Evolutionary conservation across 2,797 vertebrate genomes (phyloP), one percentile per base, ranked within the genome.

Genomic region (Sandelia bainsii): DNA sequence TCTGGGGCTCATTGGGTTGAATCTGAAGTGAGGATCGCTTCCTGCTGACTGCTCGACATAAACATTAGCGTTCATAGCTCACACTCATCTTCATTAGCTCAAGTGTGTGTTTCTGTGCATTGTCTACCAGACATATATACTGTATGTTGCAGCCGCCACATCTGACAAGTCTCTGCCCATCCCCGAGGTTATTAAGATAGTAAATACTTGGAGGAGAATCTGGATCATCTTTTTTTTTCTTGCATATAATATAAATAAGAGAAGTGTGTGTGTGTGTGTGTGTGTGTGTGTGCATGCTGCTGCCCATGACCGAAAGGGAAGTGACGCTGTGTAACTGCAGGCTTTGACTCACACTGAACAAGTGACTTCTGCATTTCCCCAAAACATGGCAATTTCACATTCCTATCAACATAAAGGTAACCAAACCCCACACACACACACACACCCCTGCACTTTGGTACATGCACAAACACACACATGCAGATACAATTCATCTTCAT

Each of bases 401-500:
- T 87, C 62, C 66, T 6, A 78, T 82, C 66, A 81, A 75, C 39
- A 17, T 1, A 32, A 76, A 22, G 57, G 64, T 72, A 67, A 69
- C 62, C 58, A 44, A 64, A 68, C 52, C 12, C 2, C 39, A 9
- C 27, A 14, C 27, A 22, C 46, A 20, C 42, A 59, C 19, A 11
- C 39, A n/a, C 40, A 16, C 23, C n/a, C 20, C 25, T 51, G 40
- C 22, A 69, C 45, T 44, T 9, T 45, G 16, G 19, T n/a, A 48
- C 53, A 45, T 10, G 52, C 37, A 68, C 39, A 73, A 23, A 77
- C 54, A 69, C 54, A 77, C 52, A 58, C 39, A 67, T 29, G 40
- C 71, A 81, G 45, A 81, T 63, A 64, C 62, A 82, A 83, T 80
- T 78, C 57, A 87, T 87, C 81, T 80, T 82, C 74, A 90, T 87